A percentile compares a stretch with the other conserved stretches of the same genome.
phyloP scores from a whole-genome alignment of 1,140 invertebrate species.

The Cepaea nemoralis region DNA sequence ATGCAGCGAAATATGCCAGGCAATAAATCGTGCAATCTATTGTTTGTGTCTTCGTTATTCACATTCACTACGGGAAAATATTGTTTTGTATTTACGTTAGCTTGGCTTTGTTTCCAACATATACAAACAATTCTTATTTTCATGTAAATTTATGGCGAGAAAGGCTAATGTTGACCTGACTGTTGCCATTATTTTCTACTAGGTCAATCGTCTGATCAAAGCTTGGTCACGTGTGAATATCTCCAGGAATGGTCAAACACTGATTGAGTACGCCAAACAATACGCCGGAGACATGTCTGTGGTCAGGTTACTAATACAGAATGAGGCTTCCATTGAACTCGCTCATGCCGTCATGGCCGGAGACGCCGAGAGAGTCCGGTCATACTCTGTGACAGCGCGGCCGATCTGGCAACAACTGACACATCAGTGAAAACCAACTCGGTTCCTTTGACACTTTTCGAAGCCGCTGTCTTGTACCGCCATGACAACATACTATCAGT shows the following conservation, averaged over 20 bases:
- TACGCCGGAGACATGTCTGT: slow-evolving; percentile 56
- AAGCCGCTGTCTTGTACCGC: slow-evolving; percentile 59
- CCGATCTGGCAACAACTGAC: slow-evolving; percentile 58
- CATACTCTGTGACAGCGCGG: slow-evolving; percentile 54
- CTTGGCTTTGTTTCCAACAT: too few species aligned
- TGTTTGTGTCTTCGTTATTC: too few species aligned
- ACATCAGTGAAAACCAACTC: slow-evolving; percentile 58
- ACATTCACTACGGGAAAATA: too few species aligned
- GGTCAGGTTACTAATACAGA: slow-evolving; percentile 55
- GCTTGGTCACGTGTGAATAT: slow-evolving; percentile 67
- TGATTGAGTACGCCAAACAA: slow-evolving; percentile 64
- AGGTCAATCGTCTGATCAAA: slow-evolving; percentile 62
- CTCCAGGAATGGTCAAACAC: slow-evolving; percentile 51
- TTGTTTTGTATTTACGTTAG: too few species aligned
- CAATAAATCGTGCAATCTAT: too few species aligned
- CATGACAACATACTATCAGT: slow-evolving; percentile 58
- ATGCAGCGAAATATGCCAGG: too few species aligned
- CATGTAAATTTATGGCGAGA: too few species aligned
- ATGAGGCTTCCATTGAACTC: slow-evolving; percentile 66
- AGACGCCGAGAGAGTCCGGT: slow-evolving; percentile 57
- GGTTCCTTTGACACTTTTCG: slow-evolving; percentile 58
- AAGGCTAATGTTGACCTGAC: too few species aligned
- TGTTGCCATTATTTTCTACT: not conserved
- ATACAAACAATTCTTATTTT: too few species aligned
- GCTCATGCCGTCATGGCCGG: slow-evolving; percentile 65